Evolutionary conservation across 2,888 invertebrate genomes (phyloP).

Genomic region (Hybos culiciformis): DNA sequence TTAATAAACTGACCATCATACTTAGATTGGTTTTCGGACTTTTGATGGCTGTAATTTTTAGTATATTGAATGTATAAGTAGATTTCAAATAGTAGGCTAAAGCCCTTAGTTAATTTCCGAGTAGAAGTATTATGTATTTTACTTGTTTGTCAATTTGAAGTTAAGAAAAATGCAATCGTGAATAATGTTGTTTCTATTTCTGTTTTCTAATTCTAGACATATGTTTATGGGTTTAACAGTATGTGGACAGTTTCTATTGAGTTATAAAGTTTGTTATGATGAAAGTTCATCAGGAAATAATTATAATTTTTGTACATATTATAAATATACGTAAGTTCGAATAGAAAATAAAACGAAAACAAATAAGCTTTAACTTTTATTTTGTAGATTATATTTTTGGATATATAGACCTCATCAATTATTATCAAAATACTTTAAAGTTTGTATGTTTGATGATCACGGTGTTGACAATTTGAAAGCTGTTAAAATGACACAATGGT

Average conservation of each 20-base stretch:
- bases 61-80: not conserved
- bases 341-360: not conserved
- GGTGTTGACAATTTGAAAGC: constrained; percentile 45
- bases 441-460: constrained; percentile 47
- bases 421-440: constrained; percentile 37
- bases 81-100: not conserved
- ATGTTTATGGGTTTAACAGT: constrained; percentile 91
- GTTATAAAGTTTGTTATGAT: constrained; percentile 55
- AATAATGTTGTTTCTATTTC: not conserved
- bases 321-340: constrained; percentile 46
- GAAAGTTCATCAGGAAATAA: constrained; percentile 40
- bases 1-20: too few species aligned
- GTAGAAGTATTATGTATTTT: not conserved
- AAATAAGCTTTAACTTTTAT: not conserved
- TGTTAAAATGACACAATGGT: constrained; percentile 51
- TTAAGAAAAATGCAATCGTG: not conserved
- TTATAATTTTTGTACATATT: constrained; percentile 43
- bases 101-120: not conserved
- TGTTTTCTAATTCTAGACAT: constrained; percentile 45
- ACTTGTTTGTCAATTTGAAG: not conserved
- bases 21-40: too few species aligned
- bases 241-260: constrained; percentile 83
- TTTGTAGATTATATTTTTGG: constrained; percentile 33
- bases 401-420: constrained; percentile 33
- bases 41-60: not conserved